Evolutionary conservation across 2,797 vertebrate species (phyloP).

Genomic region (Gymnothorax javanicus): DNA sequence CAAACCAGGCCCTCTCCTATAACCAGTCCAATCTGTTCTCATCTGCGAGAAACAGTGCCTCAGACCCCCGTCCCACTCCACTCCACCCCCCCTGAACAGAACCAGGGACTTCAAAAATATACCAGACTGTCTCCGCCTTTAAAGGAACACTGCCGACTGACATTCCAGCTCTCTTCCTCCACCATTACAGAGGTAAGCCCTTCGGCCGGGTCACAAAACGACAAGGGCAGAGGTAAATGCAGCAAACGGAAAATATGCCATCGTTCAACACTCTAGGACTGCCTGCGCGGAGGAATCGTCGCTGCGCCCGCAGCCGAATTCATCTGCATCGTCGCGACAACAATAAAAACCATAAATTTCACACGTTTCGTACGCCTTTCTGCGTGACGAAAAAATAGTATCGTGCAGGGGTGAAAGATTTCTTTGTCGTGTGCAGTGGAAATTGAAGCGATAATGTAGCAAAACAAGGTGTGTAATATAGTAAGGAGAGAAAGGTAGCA

Average conservation of each 20-base stretch:
- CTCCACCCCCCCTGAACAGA: slow-evolving; percentile 31
- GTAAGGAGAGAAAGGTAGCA: slow-evolving; percentile 41
- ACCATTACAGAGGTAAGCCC: neutral
- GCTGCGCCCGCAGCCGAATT: neutral
- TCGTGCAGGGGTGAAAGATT: slow-evolving; percentile 17
- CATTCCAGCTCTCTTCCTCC: neutral
- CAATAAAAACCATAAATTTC: slow-evolving; percentile 5
- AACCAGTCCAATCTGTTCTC: slow-evolving; percentile 78
- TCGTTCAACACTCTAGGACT: neutral
- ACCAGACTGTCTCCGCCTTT: slow-evolving; percentile 32
- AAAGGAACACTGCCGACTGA: slow-evolving; percentile 31
- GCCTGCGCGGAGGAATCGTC: neutral
- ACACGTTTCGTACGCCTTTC: neutral
- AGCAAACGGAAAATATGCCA: neutral
- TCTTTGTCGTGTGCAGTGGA: neutral
- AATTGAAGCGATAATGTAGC: slow-evolving; percentile 30
- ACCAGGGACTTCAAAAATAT: slow-evolving; percentile 47
- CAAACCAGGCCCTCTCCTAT: slow-evolving; percentile 89
- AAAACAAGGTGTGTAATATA: slow-evolving; percentile 29
- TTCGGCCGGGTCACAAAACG: neutral
- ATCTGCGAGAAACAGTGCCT: slow-evolving; percentile 60
- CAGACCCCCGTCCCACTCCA: neutral
- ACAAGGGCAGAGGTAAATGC: neutral
- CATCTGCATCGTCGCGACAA: neutral
- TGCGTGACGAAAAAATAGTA: neutral